Base-by-base conservation (phyloP, 2,888 invertebrate genomes). In the Agrenia bidenticulata region DNA sequence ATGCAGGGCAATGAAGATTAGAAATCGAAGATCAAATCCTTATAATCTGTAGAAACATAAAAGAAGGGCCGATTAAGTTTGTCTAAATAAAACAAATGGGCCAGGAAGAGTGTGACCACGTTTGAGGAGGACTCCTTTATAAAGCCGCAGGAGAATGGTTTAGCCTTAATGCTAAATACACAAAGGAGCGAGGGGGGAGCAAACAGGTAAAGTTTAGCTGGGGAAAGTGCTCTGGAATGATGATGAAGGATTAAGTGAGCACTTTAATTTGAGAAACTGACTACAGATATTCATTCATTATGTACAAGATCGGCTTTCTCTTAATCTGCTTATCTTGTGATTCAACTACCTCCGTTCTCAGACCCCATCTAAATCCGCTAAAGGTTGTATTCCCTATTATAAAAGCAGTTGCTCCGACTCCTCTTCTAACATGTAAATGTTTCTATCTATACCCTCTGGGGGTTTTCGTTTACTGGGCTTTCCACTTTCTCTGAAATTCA, bases 241-340 rank as follows among this genome's bases (percentile, higher is more conserved):
- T 55, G 64, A 45, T 26, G 60, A 58, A 59, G 60, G 60, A 64
- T 55, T 55, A 64, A 60, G 42, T 17, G 19, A 60, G 56, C 64
- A 65, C 65, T 65, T 65, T 61, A 65, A 65, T 65, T 65, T 61
- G 61, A 65, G 65, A 57, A 61, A 50, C 60, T 54, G 60, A 49
- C 51, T 56, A 61, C 49, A 61, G 65, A 50, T 57, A 63, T 66
- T 66, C 53, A 63, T 69, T 63, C 66, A 63, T 69, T 61, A 66
- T 69, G 66, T 63, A 69, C 61, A 58, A 61, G 66, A 69, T 66
- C 69, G 58, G 66, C 69, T 69, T 66, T 66, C 69, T 60, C 63
- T 7, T 61, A 69, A 69, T 69, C 69, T 63, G 54, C 69, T 69
- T 69, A 69, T 66, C 63, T 69, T 51, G 19, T 39, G 56, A 61